phyloP scores from a whole-genome alignment of 37 sponge, comb jelly and placozoan genomes.

The Lycopodina hypogea region DNA sequence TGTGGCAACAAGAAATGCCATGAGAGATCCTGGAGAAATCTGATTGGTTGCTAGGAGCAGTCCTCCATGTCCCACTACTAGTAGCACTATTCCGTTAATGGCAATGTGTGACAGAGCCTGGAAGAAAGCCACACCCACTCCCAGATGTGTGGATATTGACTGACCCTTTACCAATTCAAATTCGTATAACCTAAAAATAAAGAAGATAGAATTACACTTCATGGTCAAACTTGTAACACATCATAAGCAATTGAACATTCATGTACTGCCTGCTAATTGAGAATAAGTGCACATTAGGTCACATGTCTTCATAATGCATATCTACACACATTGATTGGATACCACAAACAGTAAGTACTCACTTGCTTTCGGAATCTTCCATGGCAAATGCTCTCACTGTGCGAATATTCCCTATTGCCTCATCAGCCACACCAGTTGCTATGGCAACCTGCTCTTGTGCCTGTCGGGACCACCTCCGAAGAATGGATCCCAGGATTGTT shows the following conservation, averaged over 20 bases:
- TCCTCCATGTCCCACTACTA: slow-evolving; percentile 82
- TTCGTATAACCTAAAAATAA: slow-evolving; percentile 52
- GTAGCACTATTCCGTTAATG: slow-evolving; percentile 85
- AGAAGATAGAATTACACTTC: neutral
- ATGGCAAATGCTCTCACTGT: slow-evolving; percentile 94
- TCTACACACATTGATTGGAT: too few relatives aligned
- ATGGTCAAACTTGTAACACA: neutral
- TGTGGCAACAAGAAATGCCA: slow-evolving; percentile 87
- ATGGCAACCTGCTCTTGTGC: slow-evolving; percentile 86
- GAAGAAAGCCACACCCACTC: slow-evolving; percentile 85
- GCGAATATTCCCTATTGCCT: slow-evolving; percentile 83
- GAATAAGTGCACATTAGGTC: too few relatives aligned
- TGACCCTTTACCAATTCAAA: slow-evolving; percentile 55
- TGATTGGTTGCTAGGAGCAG: slow-evolving; percentile 79
- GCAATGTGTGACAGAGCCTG: slow-evolving; percentile 83
- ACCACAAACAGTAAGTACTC: too few relatives aligned
- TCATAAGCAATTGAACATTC: too few relatives aligned
- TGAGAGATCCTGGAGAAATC: slow-evolving; percentile 79
- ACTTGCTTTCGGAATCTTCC: slow-evolving; percentile 76
- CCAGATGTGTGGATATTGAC: slow-evolving; percentile 55
- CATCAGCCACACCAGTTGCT: slow-evolving; percentile 86
- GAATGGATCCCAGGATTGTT: slow-evolving; percentile 55
- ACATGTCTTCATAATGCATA: too few relatives aligned
- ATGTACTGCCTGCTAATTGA: too few relatives aligned
- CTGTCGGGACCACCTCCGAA: slow-evolving; percentile 76